Base-by-base conservation (phyloP, 2,113 vertebrate species). In the Panurus biarmicus region DNA sequence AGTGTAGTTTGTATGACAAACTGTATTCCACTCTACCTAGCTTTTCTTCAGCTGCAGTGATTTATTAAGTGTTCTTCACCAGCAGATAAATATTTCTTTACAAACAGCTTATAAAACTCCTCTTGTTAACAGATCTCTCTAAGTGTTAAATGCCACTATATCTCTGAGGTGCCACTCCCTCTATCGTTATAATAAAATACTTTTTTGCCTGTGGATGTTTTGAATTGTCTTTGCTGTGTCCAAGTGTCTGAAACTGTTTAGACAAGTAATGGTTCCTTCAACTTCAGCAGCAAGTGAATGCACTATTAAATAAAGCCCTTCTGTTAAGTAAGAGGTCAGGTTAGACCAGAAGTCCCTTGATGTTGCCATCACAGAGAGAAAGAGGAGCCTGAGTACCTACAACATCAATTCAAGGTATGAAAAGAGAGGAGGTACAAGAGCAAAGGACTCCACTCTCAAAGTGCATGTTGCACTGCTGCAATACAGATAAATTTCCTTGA, bases 11-110 rank as follows among this genome's bases (percentile, higher is more conserved):
- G 47, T 48, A 74, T 57, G 47, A 72, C 76, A 94, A 95, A 92
- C n/a, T 88, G 24, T 24, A 53, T 38, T 53, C 26, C 33, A 33
- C 76, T 92, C 67, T 76, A 28, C 70, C 87, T 76, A 93, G 51
- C 22, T 17, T 94, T 91, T 85, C 69, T 92, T 79, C 71, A 92
- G 42, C 93, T 89, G 83, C 50, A 95, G 62, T 69, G 19, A 66
- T 85, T 95, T 85, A 82, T 77, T 65, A 69, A 64, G 54, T 65
- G 62, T 94, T 81, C 78, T 96, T 95, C 69, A 77, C 50, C 62
- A 89, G 57, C n/a, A 70, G 64, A 90, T 54, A 77, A 79, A 85
- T 73, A 65, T 51, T 75, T 78, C 28, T 92, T n/a, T 48, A 62
- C 28, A 89, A 89, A 80, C 76, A 74, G 22, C 69, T 82, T 86